Percentiles rank a stretch among this genome's conserved stretches.
Evolutionary conservation across 2,888 invertebrate species (phyloP).

Genomic region (Mamestra brassicae): DNA sequence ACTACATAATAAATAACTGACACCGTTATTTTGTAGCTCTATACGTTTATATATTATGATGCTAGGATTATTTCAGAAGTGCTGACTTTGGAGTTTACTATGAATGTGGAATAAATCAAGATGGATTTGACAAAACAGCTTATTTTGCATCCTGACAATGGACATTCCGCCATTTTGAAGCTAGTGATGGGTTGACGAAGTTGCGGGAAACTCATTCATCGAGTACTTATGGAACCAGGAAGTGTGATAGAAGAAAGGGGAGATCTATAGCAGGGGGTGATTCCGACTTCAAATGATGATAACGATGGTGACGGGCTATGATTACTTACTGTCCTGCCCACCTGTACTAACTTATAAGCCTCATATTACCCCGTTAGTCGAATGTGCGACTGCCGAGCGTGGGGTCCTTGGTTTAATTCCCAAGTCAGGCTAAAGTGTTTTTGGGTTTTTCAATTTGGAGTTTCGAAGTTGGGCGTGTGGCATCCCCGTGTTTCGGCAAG

Average conservation of each 20-base stretch:
- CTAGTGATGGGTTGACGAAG: too few relatives aligned
- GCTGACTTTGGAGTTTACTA: constrained; percentile 6
- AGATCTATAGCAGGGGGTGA: neutral
- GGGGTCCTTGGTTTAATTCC: too few relatives aligned
- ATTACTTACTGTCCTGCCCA: neutral
- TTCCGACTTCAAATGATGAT: neutral
- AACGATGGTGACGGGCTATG: neutral
- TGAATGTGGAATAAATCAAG: constrained; percentile 7
- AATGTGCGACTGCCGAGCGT: too few relatives aligned
- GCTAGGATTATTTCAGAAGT: neutral
- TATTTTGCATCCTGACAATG: neutral
- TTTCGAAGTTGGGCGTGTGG: too few relatives aligned
- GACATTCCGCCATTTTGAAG: too few relatives aligned
- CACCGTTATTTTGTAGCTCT: neutral
- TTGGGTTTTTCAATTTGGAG: too few relatives aligned
- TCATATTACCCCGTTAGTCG: too few relatives aligned
- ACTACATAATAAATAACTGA: constrained; percentile 24
- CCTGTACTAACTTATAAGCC: too few relatives aligned
- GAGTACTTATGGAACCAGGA: neutral
- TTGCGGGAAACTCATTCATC: too few relatives aligned
- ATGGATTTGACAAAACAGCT: neutral
- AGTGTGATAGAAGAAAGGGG: neutral
- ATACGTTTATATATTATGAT: neutral
- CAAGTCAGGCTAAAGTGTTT: too few relatives aligned
- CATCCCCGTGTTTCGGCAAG: too few relatives aligned